Conservation (phyloP, 2,113 vertebrate genomes). For the Coturnix japonica region DNA sequence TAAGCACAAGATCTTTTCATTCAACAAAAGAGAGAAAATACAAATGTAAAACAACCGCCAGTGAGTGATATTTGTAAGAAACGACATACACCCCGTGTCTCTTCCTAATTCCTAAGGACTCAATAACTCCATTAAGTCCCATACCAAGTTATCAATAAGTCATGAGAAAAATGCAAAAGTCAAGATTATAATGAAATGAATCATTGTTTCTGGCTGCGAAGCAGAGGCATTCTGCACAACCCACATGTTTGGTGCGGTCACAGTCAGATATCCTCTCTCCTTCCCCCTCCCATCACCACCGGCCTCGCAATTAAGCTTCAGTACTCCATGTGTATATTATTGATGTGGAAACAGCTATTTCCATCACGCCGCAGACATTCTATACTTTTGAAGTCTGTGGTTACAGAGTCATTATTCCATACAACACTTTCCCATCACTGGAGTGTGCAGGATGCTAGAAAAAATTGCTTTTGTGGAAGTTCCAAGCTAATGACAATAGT, state of each 20-base stretch:
- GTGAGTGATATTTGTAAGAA: not conserved
- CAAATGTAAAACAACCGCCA: not conserved
- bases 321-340: conserved; percentile 11
- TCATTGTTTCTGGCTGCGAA: conserved; percentile 59
- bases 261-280: not conserved
- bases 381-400: conserved; percentile 63
- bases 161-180: conserved; percentile 65
- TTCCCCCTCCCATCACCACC: not conserved
- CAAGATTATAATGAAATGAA: conserved; percentile 58
- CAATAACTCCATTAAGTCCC: conserved; percentile 52
- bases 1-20: not conserved
- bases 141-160: conserved; percentile 58
- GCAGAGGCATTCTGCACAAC: conserved; percentile 12
- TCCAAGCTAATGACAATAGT: conserved; percentile 27
- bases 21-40: not conserved
- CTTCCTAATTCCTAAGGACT: conserved; percentile 54
- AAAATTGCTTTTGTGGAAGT: conserved; percentile 34
- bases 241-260: not conserved
- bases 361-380: conserved; percentile 48
- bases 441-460: conserved; percentile 56
- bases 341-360: conserved; percentile 53
- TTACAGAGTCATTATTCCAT: conserved; percentile 49
- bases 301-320: conserved; percentile 44
- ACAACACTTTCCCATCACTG: conserved; percentile 54
- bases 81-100: not conserved